A percentile compares a stretch with the other conserved stretches of the same genome.
Conservation (phyloP, 2,888 invertebrate genomes). For the Teleiodes luculella region DNA sequence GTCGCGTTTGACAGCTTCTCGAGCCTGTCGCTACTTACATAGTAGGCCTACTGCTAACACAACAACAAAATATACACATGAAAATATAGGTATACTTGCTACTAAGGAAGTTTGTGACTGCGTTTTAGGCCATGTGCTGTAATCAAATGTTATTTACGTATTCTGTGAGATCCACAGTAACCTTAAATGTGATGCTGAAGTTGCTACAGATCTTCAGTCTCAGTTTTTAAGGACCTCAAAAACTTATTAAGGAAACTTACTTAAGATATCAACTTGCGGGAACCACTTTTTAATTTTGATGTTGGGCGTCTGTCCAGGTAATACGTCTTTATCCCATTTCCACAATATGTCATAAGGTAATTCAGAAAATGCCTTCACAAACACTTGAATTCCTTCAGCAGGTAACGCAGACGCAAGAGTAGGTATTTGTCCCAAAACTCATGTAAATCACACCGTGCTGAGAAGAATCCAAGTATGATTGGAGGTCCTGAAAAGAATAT, state of each 20-base stretch:
- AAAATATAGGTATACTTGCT: too few species aligned
- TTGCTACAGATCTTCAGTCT: too few species aligned
- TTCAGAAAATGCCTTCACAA: conserved; percentile 41
- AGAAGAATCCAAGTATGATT: conserved; percentile 40
- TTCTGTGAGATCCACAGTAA: too few species aligned
- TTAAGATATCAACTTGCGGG: conserved; percentile 45
- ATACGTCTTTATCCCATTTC: conserved; percentile 47
- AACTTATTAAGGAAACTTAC: conserved; percentile 31
- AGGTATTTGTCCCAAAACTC: conserved; percentile 45
- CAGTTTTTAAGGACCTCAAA: too few species aligned
- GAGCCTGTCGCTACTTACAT: too few species aligned
- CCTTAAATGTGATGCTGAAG: too few species aligned
- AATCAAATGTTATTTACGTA: too few species aligned
- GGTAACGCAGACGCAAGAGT: conserved; percentile 33
- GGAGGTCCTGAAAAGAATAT: conserved; percentile 23
- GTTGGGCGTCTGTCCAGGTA: conserved; percentile 36
- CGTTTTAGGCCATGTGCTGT: too few species aligned
- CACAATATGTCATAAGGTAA: conserved; percentile 52
- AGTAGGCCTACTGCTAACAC: too few species aligned
- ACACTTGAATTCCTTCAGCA: conserved; percentile 28
- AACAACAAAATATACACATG: too few species aligned
- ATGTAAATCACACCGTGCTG: conserved; percentile 42
- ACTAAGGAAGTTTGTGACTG: too few species aligned
- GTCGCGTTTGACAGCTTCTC: too few species aligned
- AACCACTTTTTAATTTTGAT: conserved; percentile 48